These are phyloP conservation scores for Trissolcus brochymenae DNA, from an alignment of 2,888 invertebrate genomes.

Conservation along the genomic window DNA sequence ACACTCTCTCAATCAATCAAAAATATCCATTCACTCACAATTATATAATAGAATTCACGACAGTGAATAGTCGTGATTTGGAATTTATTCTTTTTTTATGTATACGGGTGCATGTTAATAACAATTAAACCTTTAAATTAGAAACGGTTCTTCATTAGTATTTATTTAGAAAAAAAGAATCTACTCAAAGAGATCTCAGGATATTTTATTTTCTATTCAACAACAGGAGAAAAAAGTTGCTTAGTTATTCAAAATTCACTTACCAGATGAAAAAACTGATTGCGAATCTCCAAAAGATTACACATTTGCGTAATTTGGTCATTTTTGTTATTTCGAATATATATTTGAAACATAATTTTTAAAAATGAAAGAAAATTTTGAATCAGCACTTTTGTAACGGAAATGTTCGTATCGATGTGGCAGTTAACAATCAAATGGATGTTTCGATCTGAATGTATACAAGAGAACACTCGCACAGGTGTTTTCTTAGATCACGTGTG, in stretches of 20 bases:
- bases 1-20: constrained; percentile 44
- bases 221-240: no score
- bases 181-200: no score
- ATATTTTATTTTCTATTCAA: no score
- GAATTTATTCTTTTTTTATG: no score
- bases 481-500: constrained; percentile 73
- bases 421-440: constrained; percentile 64
- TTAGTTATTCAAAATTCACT: no score
- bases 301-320: no score
- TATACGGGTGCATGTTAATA: no score
- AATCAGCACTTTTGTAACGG: constrained; percentile 27
- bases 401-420: constrained; percentile 60
- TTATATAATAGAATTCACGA: constrained; percentile 36
- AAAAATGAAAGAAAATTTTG: not conserved
- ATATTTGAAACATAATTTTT: not conserved
- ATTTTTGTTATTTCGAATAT: not conserved
- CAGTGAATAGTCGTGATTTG: constrained; percentile 36
- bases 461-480: constrained; percentile 73
- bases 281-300: no score
- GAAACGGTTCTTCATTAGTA: no score
- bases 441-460: constrained; percentile 60
- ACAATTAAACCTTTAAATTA: no score
- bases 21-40: constrained; percentile 38
- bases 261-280: no score
- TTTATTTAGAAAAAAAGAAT: no score